Conservation (phyloP, 2,113 vertebrate genomes). For the Empidonax traillii region DNA sequence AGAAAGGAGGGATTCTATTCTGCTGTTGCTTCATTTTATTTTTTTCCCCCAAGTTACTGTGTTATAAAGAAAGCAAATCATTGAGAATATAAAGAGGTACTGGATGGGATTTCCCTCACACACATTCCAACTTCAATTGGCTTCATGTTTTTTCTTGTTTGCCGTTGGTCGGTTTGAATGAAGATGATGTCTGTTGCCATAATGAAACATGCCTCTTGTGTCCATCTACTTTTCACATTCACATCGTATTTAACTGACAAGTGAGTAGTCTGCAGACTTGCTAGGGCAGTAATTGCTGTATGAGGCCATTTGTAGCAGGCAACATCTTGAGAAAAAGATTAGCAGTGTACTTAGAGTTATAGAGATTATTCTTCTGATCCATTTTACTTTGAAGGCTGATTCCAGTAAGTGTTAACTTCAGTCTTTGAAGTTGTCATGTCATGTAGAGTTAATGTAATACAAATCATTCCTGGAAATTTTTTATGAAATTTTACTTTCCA, state of each 20-base stretch:
- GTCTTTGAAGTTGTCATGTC: background rate
- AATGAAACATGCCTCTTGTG: background rate
- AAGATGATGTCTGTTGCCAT: background rate
- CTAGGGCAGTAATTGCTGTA: background rate
- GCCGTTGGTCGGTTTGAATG: background rate
- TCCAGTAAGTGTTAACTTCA: background rate
- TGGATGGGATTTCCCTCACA: background rate
- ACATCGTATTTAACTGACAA: background rate
- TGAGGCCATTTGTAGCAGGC: background rate
- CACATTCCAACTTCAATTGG: background rate
- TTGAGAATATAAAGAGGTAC: background rate
- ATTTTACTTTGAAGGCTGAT: background rate
- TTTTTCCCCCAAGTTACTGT: background rate
- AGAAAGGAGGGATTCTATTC: background rate
- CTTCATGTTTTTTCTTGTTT: background rate
- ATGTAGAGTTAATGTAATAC: background rate
- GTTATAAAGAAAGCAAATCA: background rate
- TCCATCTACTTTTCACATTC: background rate
- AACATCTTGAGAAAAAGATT: background rate
- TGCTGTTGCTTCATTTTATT: background rate
- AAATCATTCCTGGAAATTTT: background rate
- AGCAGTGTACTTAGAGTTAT: background rate
- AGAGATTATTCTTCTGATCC: background rate
- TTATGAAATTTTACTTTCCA: background rate
- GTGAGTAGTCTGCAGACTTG: background rate